These are phyloP conservation scores for Syngnathus rostellatus DNA, from an alignment of 2,797 vertebrate species.

Conservation along the genomic window DNA sequence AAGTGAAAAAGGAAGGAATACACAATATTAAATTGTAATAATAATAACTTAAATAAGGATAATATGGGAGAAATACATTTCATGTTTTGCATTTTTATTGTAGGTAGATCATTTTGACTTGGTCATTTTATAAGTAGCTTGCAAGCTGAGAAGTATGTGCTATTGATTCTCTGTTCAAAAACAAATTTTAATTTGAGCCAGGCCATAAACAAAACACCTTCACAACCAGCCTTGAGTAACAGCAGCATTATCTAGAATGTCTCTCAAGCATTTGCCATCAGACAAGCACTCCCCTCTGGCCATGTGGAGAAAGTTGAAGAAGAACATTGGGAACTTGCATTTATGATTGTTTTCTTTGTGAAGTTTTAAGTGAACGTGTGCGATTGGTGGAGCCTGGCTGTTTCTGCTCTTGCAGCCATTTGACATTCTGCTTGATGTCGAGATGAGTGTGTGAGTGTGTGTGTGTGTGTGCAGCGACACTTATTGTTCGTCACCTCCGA, in stretches of 20 bases:
- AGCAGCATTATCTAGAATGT: constrained; percentile 43
- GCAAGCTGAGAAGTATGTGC: no score
- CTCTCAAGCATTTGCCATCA: constrained; percentile 54
- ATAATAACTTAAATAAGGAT: no score
- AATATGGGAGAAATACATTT: no score
- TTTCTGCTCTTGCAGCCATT: constrained; percentile 60
- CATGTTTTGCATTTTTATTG: no score
- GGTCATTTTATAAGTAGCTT: no score
- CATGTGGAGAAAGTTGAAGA: constrained; percentile 60
- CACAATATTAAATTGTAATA: no score
- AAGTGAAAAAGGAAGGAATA: no score
- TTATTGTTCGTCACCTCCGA: constrained; percentile 70
- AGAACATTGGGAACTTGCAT: constrained; percentile 63
- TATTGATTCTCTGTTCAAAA: neutral
- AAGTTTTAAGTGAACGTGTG: constrained; percentile 36
- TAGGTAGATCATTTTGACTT: no score
- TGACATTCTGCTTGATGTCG: constrained; percentile 71
- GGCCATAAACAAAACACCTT: constrained; percentile 18
- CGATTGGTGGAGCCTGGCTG: constrained; percentile 53
- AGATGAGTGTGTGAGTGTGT: constrained; percentile 58
- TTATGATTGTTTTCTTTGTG: constrained; percentile 31
- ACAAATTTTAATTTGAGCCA: neutral
- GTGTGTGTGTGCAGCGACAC: constrained; percentile 47
- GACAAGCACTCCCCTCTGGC: constrained; percentile 52
- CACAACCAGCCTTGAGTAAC: constrained; percentile 32